Conservation (phyloP, 1,140 invertebrate genomes). For the Araneus ventricosus region DNA sequence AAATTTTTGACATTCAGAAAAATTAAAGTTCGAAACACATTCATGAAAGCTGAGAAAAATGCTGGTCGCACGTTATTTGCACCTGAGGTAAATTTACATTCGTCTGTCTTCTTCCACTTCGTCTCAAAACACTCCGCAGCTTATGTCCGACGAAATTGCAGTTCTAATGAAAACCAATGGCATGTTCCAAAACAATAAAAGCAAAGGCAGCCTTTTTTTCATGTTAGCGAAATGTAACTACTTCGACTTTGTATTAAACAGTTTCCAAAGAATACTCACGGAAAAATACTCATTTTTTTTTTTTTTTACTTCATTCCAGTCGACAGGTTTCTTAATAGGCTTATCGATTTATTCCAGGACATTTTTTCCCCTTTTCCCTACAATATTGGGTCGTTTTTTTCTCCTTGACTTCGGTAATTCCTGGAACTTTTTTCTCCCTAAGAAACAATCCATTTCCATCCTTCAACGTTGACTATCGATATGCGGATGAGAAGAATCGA, state of each 20-base stretch:
- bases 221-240: background rate
- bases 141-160: no score
- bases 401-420: background rate
- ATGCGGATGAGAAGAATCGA: constrained; percentile 2
- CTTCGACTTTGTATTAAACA: background rate
- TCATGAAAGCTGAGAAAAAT: no score
- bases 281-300: background rate
- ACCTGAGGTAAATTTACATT: no score
- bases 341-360: background rate
- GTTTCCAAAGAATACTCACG: background rate
- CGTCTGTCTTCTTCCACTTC: no score
- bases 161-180: background rate
- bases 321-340: constrained; percentile 29
- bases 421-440: background rate
- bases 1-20: no score
- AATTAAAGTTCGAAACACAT: no score
- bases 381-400: constrained; percentile 18
- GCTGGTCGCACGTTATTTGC: no score
- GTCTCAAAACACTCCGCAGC: no score
- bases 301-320: background rate
- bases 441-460: constrained; percentile 38
- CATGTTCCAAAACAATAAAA: background rate
- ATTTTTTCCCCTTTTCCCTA: background rate
- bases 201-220: background rate
- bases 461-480: constrained; percentile 23